Percentiles rank a stretch among this genome's conserved stretches.
These are phyloP conservation scores for Tychaedon coryphoeus DNA, from an alignment of 2,113 vertebrate genomes.

Conservation along the genomic window DNA sequence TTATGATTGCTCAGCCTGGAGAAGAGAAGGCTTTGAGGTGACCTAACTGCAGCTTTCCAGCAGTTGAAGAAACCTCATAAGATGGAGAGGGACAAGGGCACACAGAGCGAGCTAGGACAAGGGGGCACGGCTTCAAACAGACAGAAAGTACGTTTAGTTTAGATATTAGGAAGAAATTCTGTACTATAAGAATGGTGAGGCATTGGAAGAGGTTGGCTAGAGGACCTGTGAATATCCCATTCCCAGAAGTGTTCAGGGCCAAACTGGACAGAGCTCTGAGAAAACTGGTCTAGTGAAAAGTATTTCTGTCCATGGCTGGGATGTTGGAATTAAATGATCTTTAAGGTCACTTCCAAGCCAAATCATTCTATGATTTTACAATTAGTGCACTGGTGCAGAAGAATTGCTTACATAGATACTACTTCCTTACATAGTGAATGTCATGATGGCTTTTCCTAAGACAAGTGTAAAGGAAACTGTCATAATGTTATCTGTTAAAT, in stretches of 20 bases:
- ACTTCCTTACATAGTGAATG: not conserved
- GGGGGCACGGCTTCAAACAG: not conserved
- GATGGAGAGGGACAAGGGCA: not conserved
- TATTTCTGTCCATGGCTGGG: not conserved
- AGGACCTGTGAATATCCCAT: not conserved
- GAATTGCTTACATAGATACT: not conserved
- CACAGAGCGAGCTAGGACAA: not conserved
- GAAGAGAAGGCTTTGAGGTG: not conserved
- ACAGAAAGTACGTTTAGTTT: not conserved
- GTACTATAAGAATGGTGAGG: not conserved
- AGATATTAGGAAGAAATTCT: no score
- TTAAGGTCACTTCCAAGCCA: not conserved
- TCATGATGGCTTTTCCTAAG: not conserved
- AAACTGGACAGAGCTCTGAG: not conserved
- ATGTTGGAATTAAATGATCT: fast-evolving
- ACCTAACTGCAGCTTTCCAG: not conserved
- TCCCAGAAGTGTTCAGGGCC: not conserved
- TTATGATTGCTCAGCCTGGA: not conserved
- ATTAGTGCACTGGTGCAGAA: not conserved
- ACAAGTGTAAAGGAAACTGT: not conserved
- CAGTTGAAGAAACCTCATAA: not conserved
- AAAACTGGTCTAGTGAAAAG: not conserved
- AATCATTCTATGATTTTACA: not conserved
- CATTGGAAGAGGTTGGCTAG: not conserved
- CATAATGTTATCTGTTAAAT: not conserved